Base-by-base conservation (phyloP, 2,888 invertebrate genomes). In the Neria commutata region DNA sequence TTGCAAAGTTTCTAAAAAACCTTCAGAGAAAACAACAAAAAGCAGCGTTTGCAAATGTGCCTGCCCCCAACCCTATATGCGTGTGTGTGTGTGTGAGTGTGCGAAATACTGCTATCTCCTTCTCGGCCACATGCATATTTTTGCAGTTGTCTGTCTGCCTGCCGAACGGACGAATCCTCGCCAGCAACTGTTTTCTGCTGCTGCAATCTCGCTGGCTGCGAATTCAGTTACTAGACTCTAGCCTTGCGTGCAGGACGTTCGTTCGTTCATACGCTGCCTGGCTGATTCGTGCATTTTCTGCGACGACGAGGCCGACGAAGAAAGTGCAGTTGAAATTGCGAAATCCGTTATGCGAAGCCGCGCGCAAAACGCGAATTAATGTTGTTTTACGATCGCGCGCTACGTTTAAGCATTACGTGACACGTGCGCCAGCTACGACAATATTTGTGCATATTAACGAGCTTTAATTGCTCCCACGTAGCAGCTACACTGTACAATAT, bases 221-320 rank as follows among this genome's bases (percentile, higher is more conserved):
- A 60, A 63, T 72, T 77, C 71, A 77, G 77, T 77, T 71, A 69
- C 69, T 74, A 73, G 69, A 75, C 70, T 73, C 73, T 77, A 73
- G 78, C 67, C 77, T 69, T 72, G 70, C 74, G 74, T 71, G 71
- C 71, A 76, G 75, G 71, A 74, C 70, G 74, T 70, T 61, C 56
- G 56, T 25, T 58, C 47, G 24, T 54, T 57, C 54, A 60, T 56
- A 29, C 40, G 48, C 11, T 42, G 34, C 49, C 23, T n/a, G 21
- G 19, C 29, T 6, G 25, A 48, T 48, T 47, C 24, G 34, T 49
- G 56, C 54, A 64, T 49, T 29, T n/a, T n/a, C n/a, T n/a, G n/a
- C n/a, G n/a, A 29, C 29, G 29, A 6, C 29, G 29, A 29, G 29
- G 6, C 6, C 29, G 29, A 29, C 29, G 29, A 29, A n/a, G n/a